These are phyloP conservation scores for Muscicapa comitata DNA, from an alignment of 2,797 vertebrate genomes.

Conservation along the genomic window DNA sequence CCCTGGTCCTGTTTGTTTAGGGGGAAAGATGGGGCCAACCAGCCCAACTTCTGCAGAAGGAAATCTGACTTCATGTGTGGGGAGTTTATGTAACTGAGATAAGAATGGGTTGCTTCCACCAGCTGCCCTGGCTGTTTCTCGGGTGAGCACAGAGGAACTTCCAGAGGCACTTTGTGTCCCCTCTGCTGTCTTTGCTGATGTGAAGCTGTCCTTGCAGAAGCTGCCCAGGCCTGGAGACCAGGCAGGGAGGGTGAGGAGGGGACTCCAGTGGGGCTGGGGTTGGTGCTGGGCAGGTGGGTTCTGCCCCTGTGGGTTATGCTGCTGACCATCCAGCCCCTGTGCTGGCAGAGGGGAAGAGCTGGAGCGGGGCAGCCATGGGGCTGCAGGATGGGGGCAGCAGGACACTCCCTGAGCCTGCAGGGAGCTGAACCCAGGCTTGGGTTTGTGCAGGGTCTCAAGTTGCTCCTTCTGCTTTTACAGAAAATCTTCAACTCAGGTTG, in stretches of 20 bases:
- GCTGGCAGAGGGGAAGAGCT: neutral
- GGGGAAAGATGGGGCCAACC: neutral
- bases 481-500: neutral
- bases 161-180: neutral
- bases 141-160: neutral
- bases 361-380: neutral
- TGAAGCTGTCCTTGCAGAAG: neutral
- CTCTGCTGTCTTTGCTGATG: neutral
- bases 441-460: neutral
- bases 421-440: neutral
- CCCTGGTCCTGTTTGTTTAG: neutral
- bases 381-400: neutral
- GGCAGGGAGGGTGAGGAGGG: neutral
- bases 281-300: neutral
- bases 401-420: neutral
- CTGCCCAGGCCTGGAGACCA: neutral
- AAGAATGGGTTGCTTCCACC: neutral
- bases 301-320: neutral
- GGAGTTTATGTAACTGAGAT: too few species aligned
- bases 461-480: neutral
- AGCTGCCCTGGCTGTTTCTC: neutral
- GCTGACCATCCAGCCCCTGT: neutral
- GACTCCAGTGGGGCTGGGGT: fast-evolving
- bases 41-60: neutral
- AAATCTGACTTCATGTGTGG: neutral